Evolutionary conservation across 2,113 vertebrate species (phyloP).

Genomic region (Spheniscus mendiculus): DNA sequence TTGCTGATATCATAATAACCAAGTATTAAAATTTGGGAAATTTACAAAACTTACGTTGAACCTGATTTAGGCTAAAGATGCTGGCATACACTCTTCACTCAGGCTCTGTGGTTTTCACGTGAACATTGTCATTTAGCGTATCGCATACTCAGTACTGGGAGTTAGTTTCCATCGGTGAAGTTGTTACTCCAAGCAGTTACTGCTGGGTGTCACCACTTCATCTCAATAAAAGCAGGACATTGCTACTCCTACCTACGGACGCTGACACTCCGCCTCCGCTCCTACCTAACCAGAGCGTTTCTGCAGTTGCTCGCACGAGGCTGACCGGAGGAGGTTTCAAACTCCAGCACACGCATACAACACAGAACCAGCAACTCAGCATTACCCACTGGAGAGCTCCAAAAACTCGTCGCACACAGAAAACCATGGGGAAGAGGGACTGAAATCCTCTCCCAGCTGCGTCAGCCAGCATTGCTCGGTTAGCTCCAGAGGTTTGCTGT

Average conservation of each 20-base stretch:
- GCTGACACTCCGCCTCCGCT: neutral
- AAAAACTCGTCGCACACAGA: accelerated
- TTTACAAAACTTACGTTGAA: accelerated
- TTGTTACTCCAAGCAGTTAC: neutral
- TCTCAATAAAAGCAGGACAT: neutral
- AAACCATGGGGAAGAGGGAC: neutral
- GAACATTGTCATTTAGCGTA: neutral
- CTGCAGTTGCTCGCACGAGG: neutral
- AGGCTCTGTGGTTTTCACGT: neutral
- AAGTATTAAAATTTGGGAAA: neutral
- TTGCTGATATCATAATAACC: accelerated
- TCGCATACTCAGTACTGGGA: neutral
- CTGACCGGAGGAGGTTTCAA: neutral
- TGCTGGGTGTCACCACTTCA: too few species aligned
- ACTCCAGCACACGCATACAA: neutral
- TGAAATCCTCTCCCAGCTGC: neutral
- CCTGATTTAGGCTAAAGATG: neutral
- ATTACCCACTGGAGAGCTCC: neutral
- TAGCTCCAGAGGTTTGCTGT: neutral
- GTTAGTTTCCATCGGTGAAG: neutral
- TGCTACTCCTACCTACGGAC: neutral
- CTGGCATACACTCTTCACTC: neutral
- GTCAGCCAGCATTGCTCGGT: neutral
- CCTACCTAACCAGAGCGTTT: neutral
- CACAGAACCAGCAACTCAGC: neutral